These are phyloP conservation scores for Lophius americanus DNA, from an alignment of 2,797 vertebrate species.

Conservation along the genomic window DNA sequence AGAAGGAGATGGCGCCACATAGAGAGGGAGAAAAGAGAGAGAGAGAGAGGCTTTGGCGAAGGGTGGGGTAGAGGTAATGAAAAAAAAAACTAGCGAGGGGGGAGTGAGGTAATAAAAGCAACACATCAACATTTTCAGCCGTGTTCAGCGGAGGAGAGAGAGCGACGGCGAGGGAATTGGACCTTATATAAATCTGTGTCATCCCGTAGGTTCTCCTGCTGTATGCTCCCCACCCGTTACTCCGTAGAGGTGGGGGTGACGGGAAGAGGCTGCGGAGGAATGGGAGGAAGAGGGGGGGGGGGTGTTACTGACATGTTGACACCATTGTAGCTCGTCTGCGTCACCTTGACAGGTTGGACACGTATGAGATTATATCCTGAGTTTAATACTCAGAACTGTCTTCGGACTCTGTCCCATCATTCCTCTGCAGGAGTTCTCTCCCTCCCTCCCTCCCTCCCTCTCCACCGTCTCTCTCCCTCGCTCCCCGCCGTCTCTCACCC, in stretches of 20 bases:
- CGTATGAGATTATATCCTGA: slow-evolving; percentile 16
- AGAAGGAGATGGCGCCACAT: slow-evolving; percentile 8
- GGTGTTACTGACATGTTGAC: not conserved
- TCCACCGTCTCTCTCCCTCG: no score
- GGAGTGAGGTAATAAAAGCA: slow-evolving; percentile 33
- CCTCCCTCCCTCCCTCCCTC: not conserved
- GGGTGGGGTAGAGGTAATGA: not conserved
- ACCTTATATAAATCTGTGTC: slow-evolving; percentile 44
- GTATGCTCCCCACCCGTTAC: slow-evolving; percentile 13
- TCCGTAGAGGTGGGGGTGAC: slow-evolving; percentile 11
- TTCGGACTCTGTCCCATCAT: slow-evolving; percentile 21
- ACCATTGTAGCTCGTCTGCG: not conserved
- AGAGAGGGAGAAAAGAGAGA: not conserved
- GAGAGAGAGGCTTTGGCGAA: not conserved
- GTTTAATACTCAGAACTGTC: slow-evolving; percentile 22
- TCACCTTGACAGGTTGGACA: slow-evolving; percentile 1
- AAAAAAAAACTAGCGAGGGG: slow-evolving; percentile 16
- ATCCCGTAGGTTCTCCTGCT: not conserved
- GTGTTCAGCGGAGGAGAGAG: slow-evolving; percentile 26
- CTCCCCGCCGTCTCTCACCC: no score
- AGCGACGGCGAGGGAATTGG: slow-evolving; percentile 20
- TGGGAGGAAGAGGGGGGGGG: not conserved
- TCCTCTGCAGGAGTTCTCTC: slow-evolving; percentile 37
- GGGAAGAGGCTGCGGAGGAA: not conserved
- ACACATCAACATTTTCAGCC: slow-evolving; percentile 41